phyloP scores from a whole-genome alignment of 2,888 invertebrate species.

The Epirrhoe alternata region DNA sequence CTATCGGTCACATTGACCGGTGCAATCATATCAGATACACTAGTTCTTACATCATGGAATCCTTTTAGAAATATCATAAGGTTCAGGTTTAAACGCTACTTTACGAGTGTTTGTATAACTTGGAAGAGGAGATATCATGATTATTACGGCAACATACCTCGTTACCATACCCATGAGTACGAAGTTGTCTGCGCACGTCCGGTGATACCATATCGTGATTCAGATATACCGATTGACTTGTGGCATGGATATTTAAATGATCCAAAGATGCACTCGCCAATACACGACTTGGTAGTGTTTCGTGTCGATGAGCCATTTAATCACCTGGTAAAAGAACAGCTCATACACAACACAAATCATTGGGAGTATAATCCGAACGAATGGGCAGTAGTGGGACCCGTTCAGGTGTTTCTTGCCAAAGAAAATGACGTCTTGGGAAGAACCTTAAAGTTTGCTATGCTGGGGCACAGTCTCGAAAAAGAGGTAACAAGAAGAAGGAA shows the following conservation, averaged over 20 bases:
- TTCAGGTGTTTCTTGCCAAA: neutral
- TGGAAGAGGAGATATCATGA: neutral
- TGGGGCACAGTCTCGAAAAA: neutral
- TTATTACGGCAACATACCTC: neutral
- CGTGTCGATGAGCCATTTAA: neutral
- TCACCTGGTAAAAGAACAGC: neutral
- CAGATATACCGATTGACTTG: neutral
- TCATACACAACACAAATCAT: neutral
- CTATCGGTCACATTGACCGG: neutral
- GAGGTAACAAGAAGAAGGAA: neutral
- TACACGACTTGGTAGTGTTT: conserved; percentile 16
- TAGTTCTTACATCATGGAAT: conserved; percentile 8
- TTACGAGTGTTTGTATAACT: neutral
- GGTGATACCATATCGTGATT: conserved; percentile 10
- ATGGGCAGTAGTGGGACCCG: neutral
- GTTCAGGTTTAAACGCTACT: neutral
- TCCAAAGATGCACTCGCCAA: conserved; percentile 7
- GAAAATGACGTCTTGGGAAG: neutral
- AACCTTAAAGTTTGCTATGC: conserved; percentile 6
- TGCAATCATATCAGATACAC: neutral
- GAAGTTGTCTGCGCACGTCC: conserved; percentile 2
- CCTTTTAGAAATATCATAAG: conserved; percentile 5
- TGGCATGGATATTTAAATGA: conserved; percentile 3
- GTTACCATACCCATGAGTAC: neutral
- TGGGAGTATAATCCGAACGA: neutral